Percentiles rank a stretch among this genome's conserved stretches.
phyloP scores from a whole-genome alignment of 2,888 invertebrate genomes.

The Drosophila kambysellisi region DNA sequence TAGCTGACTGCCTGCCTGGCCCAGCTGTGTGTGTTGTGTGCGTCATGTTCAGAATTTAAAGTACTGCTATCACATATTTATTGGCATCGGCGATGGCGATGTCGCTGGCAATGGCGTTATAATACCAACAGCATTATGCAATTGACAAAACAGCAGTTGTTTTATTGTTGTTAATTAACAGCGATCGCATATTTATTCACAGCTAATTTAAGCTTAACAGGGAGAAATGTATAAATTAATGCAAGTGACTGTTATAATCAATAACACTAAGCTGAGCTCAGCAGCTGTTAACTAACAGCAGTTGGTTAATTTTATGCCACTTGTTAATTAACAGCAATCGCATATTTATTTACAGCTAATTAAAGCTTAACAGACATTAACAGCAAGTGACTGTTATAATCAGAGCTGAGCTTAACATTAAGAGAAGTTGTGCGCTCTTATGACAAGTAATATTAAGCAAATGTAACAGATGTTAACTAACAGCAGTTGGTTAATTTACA shows the following conservation, averaged over 20 bases:
- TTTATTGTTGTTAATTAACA: slow-evolving; percentile 3
- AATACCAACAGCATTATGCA: slow-evolving; percentile 17
- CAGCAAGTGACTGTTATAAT: not conserved
- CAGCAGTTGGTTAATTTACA: not conserved
- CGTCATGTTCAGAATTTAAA: slow-evolving; percentile 47
- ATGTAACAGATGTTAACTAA: not conserved
- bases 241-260: not conserved
- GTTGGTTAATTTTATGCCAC: not conserved
- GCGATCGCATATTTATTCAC: not conserved
- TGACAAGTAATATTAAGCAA: not conserved
- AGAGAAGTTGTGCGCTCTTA: not conserved
- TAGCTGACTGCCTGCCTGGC: slow-evolving; percentile 16
- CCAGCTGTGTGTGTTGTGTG: slow-evolving; percentile 4
- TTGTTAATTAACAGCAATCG: not conserved
- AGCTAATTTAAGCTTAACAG: not conserved
- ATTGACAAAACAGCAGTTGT: slow-evolving; percentile 8
- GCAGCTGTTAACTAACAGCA: not conserved
- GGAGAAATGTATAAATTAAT: not conserved
- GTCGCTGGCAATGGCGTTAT: slow-evolving; percentile 7
- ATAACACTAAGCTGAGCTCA: no score
- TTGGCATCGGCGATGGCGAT: not conserved
- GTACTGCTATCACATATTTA: slow-evolving; percentile 30
- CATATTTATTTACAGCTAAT: not conserved
- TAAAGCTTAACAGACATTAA: not conserved
- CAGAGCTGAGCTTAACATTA: not conserved